A percentile compares a stretch with the other conserved stretches of the same genome.
These are phyloP conservation scores for Eutolmus rufibarbis DNA, from an alignment of 2,888 invertebrate genomes.

Conservation along the genomic window DNA sequence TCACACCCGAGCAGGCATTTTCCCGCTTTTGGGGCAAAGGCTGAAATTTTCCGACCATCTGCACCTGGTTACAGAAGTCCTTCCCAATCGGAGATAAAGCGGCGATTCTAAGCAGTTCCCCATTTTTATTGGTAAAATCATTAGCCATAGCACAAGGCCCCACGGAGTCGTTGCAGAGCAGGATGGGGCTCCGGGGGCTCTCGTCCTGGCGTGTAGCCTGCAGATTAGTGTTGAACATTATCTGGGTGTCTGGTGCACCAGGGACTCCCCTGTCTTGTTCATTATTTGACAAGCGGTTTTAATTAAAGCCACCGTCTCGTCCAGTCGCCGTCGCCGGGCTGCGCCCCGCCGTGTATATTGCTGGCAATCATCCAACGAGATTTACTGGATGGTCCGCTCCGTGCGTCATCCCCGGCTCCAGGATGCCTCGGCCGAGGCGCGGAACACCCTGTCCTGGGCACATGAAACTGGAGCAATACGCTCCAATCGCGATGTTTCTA, in stretches of 20 bases:
- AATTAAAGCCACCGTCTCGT: constrained; percentile 36
- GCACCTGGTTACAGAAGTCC: background rate
- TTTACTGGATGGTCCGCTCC: background rate
- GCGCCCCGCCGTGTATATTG: background rate
- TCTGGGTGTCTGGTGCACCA: background rate
- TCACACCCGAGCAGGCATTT: background rate
- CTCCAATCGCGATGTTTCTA: background rate
- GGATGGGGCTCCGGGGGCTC: background rate
- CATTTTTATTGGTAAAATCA: background rate
- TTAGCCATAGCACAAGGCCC: background rate
- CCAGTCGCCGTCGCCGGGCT: background rate
- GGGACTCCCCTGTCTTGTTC: constrained; percentile 32
- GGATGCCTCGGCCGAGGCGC: background rate
- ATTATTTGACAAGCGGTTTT: constrained; percentile 41
- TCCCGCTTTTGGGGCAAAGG: background rate
- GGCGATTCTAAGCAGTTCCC: background rate
- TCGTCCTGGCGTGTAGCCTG: background rate
- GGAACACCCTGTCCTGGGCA: background rate
- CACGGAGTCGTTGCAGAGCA: background rate
- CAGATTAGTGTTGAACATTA: constrained; percentile 32
- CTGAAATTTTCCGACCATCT: background rate
- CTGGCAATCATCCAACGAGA: constrained; percentile 37
- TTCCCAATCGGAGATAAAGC: background rate
- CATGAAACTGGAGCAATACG: background rate
- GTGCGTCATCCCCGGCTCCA: background rate